phyloP scores from a whole-genome alignment of 2,888 invertebrate species.

The Acleris sparsana region DNA sequence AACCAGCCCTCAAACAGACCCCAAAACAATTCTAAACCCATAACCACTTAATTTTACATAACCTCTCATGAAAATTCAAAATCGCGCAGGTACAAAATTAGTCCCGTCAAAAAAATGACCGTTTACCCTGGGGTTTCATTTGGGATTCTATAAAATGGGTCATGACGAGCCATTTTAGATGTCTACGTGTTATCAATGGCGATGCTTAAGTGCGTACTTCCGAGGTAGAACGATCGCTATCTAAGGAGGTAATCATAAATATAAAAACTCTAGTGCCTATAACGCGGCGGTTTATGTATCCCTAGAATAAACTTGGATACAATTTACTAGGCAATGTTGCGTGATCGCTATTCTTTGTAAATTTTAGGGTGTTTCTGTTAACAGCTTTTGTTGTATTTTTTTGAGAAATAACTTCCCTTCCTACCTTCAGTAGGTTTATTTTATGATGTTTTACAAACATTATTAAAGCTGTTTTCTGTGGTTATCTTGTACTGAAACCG shows the following conservation, averaged over 20 bases:
- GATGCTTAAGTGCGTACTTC: conserved; percentile 35
- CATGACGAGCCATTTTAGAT: conserved; percentile 52
- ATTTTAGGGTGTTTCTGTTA: no score
- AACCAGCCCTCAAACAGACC: background rate
- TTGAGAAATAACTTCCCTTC: no score
- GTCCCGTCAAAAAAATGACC: conserved; percentile 18
- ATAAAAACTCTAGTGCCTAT: conserved; percentile 56
- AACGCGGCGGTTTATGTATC: conserved; percentile 58
- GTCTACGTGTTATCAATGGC: conserved; percentile 62
- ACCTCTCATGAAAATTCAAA: conserved; percentile 8
- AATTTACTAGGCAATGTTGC: conserved; percentile 49
- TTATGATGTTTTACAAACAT: no score
- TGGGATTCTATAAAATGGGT: conserved; percentile 55
- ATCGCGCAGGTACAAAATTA: conserved; percentile 15
- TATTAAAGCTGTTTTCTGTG: no score
- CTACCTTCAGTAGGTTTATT: no score
- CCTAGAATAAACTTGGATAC: conserved; percentile 51
- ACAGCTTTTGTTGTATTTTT: conserved; percentile 5
- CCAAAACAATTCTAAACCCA: conserved; percentile 10
- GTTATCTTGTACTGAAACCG: no score
- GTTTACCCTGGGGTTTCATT: conserved; percentile 43
- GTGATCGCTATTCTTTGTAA: conserved; percentile 22
- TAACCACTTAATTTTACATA: conserved; percentile 11
- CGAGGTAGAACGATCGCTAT: conserved; percentile 47
- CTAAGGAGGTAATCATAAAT: conserved; percentile 67